Percentiles rank a stretch among this genome's conserved stretches.
Conservation (phyloP, 1,140 invertebrate species). For the Drosophila hydei region DNA sequence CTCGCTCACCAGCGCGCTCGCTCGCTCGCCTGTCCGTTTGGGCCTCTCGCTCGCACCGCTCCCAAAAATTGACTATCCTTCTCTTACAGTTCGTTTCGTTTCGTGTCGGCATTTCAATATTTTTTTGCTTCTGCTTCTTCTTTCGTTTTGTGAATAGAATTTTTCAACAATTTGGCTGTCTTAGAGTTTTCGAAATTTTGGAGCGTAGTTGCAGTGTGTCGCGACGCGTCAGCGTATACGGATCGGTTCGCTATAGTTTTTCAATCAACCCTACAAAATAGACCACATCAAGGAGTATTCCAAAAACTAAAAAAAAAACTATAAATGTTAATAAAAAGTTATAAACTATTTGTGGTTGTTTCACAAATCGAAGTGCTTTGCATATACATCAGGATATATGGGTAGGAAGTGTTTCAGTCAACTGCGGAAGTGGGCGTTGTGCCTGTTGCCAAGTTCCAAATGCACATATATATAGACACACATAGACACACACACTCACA, state of each 20-base stretch:
- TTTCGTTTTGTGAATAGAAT: conserved; percentile 67
- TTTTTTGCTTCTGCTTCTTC: conserved; percentile 16
- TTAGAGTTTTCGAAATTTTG: conserved; percentile 82
- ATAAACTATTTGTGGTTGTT: not conserved
- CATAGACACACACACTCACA: conserved; percentile 1
- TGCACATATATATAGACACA: not conserved
- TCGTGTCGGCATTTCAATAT: conserved; percentile 46
- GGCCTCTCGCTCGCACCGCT: conserved; percentile 39
- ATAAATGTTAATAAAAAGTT: conserved; percentile 1
- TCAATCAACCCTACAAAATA: conserved; percentile 16
- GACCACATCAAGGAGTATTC: conserved; percentile 26
- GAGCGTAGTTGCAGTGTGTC: conserved; percentile 84
- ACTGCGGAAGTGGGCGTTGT: conserved; percentile 60
- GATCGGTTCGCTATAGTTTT: conserved; percentile 54
- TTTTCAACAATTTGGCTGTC: conserved; percentile 67
- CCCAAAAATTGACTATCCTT: conserved; percentile 18
- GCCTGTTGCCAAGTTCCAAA: conserved; percentile 62
- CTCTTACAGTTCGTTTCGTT: conserved; percentile 33
- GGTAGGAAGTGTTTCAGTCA: conserved; percentile 17
- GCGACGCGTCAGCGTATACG: conserved; percentile 78
- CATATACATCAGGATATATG: conserved; percentile 30
- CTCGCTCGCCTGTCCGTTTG: conserved; percentile 30
- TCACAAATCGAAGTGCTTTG: conserved; percentile 2
- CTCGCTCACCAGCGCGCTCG: conserved; percentile 2
- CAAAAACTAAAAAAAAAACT: not conserved